Base-by-base conservation (phyloP, 1,140 invertebrate genomes). In the Zelostemma sp. region DNA sequence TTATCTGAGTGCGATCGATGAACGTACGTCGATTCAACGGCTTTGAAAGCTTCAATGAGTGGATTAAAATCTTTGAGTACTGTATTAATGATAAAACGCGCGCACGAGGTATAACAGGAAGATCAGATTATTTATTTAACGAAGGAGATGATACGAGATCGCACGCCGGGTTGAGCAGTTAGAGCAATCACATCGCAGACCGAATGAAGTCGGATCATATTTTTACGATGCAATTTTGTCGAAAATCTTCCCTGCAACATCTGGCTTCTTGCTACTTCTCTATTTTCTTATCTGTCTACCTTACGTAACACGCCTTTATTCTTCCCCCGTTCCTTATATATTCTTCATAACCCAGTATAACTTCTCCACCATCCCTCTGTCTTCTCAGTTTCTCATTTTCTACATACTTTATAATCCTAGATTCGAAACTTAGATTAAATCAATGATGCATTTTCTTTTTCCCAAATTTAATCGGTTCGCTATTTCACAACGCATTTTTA, bases 161-260 rank as follows among this genome's bases (percentile, higher is more conserved):
- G 6, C 14, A 41, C 8, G 33, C 50, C 50, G 14, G 50, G 14
- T 28, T 28, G 38, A n/a, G 40, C 38, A 54, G 18, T 54, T 54
- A 45, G 17, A 54, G 16, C 33, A 53, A 53, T 53, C 28, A 31
- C 49, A 43, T 43, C 25, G 49, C 25, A 51, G 16, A 41, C 41
- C 40, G 46, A 78, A 80, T 75, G 68, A 80, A 80, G 76, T 76
- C 67, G 74, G 74, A 81, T 81, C 75, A 77, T 81, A 82, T 82
- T 81, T 82, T 82, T 80, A 79, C 80, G 78, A 81, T 78, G 79
- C 77, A 81, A 81, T 81, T 83, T 81, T 74, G 68, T 72, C 71
- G 73, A 69, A 76, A 80, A 81, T 81, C 76, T 80, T 70, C 72
- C 61, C 46, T 31, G 77, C 69, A 69, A 69, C 78, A 78, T 74